Conservation (phyloP, 2,797 vertebrate species). For the Pteronotus mesoamericanus region DNA sequence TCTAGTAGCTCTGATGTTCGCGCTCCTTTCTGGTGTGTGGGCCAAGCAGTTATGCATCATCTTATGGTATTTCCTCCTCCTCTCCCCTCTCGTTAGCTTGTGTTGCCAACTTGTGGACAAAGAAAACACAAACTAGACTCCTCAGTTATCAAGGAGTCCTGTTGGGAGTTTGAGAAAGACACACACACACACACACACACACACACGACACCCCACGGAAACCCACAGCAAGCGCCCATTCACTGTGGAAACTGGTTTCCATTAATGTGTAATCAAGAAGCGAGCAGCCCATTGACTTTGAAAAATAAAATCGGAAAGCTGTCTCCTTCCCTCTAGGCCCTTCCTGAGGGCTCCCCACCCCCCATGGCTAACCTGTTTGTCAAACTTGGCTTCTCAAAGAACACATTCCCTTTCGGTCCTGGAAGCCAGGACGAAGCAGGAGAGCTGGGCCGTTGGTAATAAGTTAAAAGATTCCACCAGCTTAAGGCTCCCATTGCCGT, state of each 20-base stretch:
- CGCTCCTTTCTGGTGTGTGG: background rate
- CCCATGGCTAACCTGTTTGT: conserved; percentile 58
- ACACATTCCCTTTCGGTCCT: conserved; percentile 63
- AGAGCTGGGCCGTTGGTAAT: conserved; percentile 77
- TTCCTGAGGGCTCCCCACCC: background rate
- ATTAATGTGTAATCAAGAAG: conserved; percentile 73
- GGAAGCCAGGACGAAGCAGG: conserved; percentile 67
- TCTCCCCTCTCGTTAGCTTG: conserved; percentile 38
- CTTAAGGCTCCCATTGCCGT: conserved; percentile 78
- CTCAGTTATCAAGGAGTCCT: background rate
- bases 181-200: background rate
- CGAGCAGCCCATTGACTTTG: conserved; percentile 59
- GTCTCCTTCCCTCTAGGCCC: background rate
- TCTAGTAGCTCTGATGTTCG: background rate
- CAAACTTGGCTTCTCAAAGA: conserved; percentile 53
- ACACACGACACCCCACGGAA: background rate
- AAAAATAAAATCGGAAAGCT: conserved; percentile 71
- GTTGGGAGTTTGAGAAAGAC: conserved; percentile 21
- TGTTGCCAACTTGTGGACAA: conserved; percentile 47
- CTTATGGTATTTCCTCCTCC: background rate
- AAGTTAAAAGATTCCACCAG: conserved; percentile 83
- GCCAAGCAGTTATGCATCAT: background rate
- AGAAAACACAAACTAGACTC: conserved; percentile 29
- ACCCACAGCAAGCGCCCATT: conserved; percentile 43
- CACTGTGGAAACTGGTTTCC: conserved; percentile 69